Conservation (phyloP, 2,797 vertebrate genomes). For the Hypotaenidia okinawae region DNA sequence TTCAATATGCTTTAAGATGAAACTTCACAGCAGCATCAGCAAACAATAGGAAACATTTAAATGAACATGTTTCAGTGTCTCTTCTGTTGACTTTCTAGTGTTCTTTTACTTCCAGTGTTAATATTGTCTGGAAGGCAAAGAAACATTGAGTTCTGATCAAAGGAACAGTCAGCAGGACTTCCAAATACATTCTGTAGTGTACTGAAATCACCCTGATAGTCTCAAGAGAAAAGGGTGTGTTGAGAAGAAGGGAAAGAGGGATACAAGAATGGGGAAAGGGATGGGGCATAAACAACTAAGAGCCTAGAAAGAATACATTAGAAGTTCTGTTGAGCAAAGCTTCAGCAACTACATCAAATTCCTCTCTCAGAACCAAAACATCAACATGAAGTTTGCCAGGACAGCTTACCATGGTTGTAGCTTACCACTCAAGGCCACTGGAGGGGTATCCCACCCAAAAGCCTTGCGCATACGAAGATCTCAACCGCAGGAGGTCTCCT, state of each 20-base stretch:
- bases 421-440: background rate
- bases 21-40: background rate
- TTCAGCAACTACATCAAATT: background rate
- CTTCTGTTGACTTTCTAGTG: background rate
- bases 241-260: background rate
- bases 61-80: background rate
- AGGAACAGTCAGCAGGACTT: background rate
- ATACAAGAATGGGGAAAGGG: background rate
- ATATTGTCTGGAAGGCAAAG: background rate
- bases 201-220: background rate
- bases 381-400: background rate
- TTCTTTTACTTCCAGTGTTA: background rate
- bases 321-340: background rate
- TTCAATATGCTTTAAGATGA: background rate
- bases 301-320: background rate
- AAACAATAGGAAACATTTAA: background rate
- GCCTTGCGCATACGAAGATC: background rate
- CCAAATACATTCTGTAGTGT: background rate
- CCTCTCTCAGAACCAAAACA: background rate
- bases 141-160: background rate
- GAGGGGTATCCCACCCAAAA: background rate
- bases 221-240: background rate
- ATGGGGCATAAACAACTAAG: fast-evolving
- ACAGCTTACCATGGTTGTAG: background rate
- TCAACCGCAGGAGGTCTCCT: background rate